Evolutionary conservation across 1,140 invertebrate species (phyloP).

Genomic region (Bombyx mandarina): DNA sequence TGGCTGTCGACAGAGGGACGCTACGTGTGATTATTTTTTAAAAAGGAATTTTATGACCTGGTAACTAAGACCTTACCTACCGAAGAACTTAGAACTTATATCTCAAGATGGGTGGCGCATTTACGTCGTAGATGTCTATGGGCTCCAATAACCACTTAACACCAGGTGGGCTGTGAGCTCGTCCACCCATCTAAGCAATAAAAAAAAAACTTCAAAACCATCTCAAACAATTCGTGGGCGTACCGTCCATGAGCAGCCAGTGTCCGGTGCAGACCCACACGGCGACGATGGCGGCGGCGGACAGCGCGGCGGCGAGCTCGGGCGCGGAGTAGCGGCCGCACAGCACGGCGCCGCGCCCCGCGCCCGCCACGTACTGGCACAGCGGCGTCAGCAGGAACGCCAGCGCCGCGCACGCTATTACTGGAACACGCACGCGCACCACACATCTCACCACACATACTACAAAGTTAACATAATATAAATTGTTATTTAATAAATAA

Average conservation of each 20-base stretch:
- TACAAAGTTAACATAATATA: no score
- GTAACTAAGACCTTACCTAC: no score
- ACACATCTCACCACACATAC: not conserved
- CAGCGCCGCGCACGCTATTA: conserved; percentile 95
- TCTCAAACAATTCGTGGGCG: conserved; percentile 10
- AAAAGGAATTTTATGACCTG: no score
- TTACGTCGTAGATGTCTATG: no score
- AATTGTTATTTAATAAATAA: no score
- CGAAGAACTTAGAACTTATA: no score
- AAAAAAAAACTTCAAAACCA: no score
- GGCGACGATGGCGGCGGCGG: conserved; percentile 94
- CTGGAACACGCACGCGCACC: conserved; percentile 70
- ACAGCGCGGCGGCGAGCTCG: conserved; percentile 92
- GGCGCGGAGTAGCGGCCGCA: conserved; percentile 96
- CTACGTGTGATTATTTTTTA: not conserved
- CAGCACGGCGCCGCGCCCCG: conserved; percentile 83
- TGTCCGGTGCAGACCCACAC: conserved; percentile 97
- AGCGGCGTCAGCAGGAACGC: conserved; percentile 96
- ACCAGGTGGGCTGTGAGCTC: no score
- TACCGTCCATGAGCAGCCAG: conserved; percentile 97
- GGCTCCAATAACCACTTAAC: no score
- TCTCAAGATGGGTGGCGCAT: no score
- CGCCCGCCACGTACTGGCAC: conserved; percentile 93
- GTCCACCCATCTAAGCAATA: no score
- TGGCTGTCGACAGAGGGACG: conserved; percentile 71